Evolutionary conservation across 1,140 invertebrate species (phyloP), one percentile per base, ranked within the genome.

Genomic region (Tetranychus urticae): DNA sequence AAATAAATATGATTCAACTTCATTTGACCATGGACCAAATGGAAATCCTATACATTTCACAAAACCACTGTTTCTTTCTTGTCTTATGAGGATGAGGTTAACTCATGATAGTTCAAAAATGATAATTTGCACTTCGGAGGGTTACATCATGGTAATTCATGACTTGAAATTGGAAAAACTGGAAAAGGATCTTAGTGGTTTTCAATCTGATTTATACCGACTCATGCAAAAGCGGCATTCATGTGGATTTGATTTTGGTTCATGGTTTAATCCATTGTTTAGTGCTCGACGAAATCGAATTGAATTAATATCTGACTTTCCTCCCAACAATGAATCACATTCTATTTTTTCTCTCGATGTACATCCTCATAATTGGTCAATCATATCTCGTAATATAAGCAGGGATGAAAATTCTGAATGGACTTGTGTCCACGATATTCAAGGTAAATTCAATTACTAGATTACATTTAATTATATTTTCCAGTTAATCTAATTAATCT

Each of bases 391-490:
- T 62, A 92, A 91, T 73, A 83, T 88, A 33, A 87, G 82, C 66
- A 80, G 79, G 63, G 81, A 86, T 68, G 86, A 91, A 69, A 80
- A 79, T 66, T 83, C 85, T 54, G 88, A 92, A 82, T 92, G 86
- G 86, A 90, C 86, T 2, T 89, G 86, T 71, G 80, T 93, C 34
- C 89, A 93, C 72, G 88, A 92, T 70, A 89, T 94, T 60, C 86
- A 89, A 72, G 78, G 50, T 52, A 52, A 52, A 23, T 23, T 23
- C 23, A 23, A 23, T 23, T 23, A 23, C 23, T 23, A 23, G 0
- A 42, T 42, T 42, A 6, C 39, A 42, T 42, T 42, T 42, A 6
- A 5, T 42, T 6, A 42, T 42, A 42, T 42, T 42, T 0, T 42
- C 10, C 39, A 6, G 10, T 42, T 42, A 42, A 42, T 23, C 2